Evolutionary conservation across 2,888 invertebrate species (phyloP).

Genomic region (Clepsis dumicolana): DNA sequence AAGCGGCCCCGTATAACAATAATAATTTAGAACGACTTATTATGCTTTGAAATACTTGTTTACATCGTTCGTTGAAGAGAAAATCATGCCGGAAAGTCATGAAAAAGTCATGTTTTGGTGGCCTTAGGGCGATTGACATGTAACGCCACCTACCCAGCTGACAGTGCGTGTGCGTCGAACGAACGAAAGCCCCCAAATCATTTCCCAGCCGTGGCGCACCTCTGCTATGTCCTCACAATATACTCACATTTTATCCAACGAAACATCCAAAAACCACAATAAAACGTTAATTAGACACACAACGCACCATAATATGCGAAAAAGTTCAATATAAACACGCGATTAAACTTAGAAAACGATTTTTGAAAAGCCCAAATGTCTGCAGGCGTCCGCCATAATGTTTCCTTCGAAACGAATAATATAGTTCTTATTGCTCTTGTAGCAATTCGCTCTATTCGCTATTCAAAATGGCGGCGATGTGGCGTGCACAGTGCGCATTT

Average conservation of each 20-base stretch:
- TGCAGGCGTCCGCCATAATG: conserved; percentile 87
- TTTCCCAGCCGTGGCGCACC: conserved; percentile 87
- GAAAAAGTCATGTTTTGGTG: conserved; percentile 84
- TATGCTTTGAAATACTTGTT: conserved; percentile 60
- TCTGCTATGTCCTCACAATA: conserved; percentile 84
- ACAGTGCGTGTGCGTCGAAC: conserved; percentile 83
- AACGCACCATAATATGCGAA: conserved; percentile 85
- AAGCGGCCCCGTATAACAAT: conserved; percentile 20
- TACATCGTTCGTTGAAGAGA: conserved; percentile 65
- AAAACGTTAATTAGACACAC: conserved; percentile 81
- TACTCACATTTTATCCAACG: conserved; percentile 83
- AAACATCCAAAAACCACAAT: conserved; percentile 82
- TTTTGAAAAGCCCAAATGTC: conserved; percentile 86
- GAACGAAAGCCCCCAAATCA: conserved; percentile 86
- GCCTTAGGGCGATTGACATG: conserved; percentile 71
- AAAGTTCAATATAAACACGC: conserved; percentile 86
- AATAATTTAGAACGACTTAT: conserved; percentile 51
- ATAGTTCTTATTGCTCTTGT: conserved; percentile 87
- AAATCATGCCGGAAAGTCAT: conserved; percentile 84
- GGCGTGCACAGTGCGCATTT: conserved; percentile 83
- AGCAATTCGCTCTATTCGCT: conserved; percentile 86
- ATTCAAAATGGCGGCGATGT: conserved; percentile 87
- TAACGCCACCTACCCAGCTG: conserved; percentile 86
- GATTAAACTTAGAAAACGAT: conserved; percentile 86
- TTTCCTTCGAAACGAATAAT: conserved; percentile 87